phyloP scores from a whole-genome alignment of 2,888 invertebrate genomes.

The Macrophya alboannulata region DNA sequence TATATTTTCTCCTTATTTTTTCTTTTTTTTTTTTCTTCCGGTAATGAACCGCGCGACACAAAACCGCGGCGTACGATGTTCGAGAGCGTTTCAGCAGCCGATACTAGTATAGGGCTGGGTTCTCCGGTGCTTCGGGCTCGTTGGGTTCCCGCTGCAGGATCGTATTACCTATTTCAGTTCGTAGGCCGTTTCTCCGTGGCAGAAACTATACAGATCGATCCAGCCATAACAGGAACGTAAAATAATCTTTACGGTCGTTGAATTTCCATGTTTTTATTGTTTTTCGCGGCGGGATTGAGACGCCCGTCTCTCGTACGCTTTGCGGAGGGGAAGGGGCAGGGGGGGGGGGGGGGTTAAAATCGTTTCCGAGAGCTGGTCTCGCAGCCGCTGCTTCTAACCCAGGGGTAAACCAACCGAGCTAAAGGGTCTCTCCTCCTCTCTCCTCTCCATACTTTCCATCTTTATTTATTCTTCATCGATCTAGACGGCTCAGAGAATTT shows the following conservation, averaged over 20 bases:
- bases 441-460: background rate
- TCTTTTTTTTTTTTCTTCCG: conserved; percentile 11
- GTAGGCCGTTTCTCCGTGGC: conserved; percentile 42
- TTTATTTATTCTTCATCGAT: conserved; percentile 14
- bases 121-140: background rate
- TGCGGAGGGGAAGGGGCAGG: background rate
- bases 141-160: conserved; percentile 21
- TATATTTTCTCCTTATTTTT: conserved; percentile 3
- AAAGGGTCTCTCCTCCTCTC: conserved; percentile 15
- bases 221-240: conserved; percentile 54
- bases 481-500: conserved; percentile 14
- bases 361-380: conserved; percentile 21
- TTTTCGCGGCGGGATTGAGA: conserved; percentile 59
- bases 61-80: background rate
- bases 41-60: conserved; percentile 45
- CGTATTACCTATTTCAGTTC: conserved; percentile 46
- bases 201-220: conserved; percentile 44
- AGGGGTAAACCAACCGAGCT: conserved; percentile 10
- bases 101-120: background rate
- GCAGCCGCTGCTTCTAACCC: background rate
- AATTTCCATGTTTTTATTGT: conserved; percentile 56
- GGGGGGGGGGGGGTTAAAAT: background rate
- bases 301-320: conserved; percentile 50
- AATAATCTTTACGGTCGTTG: conserved; percentile 57
- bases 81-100: conserved; percentile 21